A percentile compares a stretch with the other conserved stretches of the same genome.
phyloP scores from a whole-genome alignment of 1,140 invertebrate genomes.

The Aphaenogaster ashmeadi region DNA sequence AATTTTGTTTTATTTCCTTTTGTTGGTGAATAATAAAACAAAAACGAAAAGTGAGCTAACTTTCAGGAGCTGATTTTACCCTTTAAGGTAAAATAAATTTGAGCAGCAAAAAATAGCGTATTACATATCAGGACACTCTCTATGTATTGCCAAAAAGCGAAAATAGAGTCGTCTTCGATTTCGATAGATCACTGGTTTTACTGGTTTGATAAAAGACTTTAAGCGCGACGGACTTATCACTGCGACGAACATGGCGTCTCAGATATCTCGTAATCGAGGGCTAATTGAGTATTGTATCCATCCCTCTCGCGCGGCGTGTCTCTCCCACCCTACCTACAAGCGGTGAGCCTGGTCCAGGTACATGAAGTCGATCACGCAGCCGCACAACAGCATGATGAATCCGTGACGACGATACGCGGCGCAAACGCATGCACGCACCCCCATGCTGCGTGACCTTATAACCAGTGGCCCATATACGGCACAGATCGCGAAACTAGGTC shows the following conservation, averaged over 20 bases:
- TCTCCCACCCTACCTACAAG: background rate
- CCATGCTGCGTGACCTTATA: slow-evolving; percentile 52
- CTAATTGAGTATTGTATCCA: slow-evolving; percentile 35
- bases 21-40: no score
- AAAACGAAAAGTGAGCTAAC: no score
- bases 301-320: background rate
- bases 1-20: no score
- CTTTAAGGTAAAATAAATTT: no score
- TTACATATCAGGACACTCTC: no score
- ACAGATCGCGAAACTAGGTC: slow-evolving; percentile 39
- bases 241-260: slow-evolving; percentile 48
- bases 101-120: no score
- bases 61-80: no score
- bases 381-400: slow-evolving; percentile 59
- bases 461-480: slow-evolving; percentile 37
- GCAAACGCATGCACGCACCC: slow-evolving; percentile 57
- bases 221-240: background rate
- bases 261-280: slow-evolving; percentile 63
- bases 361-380: slow-evolving; percentile 62
- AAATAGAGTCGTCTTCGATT: background rate
- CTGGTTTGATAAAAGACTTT: background rate
- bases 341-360: slow-evolving; percentile 19
- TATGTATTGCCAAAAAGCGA: background rate
- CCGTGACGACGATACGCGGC: slow-evolving; percentile 41
- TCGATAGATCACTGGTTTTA: background rate